These are phyloP conservation scores for Crax fasciolata DNA, from an alignment of 2,797 vertebrate species.

Conservation along the genomic window DNA sequence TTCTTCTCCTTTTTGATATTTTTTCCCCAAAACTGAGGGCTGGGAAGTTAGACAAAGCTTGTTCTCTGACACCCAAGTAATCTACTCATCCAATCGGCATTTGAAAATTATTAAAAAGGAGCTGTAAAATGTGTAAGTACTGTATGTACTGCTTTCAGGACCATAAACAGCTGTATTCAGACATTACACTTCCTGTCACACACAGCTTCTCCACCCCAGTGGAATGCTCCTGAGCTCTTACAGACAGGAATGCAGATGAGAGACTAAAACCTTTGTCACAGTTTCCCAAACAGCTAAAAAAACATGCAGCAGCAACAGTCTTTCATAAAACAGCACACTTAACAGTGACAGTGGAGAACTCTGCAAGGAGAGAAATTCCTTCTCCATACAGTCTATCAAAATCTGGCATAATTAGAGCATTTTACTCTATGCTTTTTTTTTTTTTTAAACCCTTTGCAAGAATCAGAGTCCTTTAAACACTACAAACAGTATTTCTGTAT, in stretches of 20 bases:
- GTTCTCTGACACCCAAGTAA: constrained; percentile 23
- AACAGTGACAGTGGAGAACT: neutral
- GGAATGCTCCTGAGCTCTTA: constrained; percentile 65
- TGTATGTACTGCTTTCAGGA: constrained; percentile 59
- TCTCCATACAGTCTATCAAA: neutral
- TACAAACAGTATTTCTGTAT: neutral
- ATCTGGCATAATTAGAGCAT: neutral
- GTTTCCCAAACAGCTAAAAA: constrained; percentile 62
- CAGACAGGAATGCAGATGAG: constrained; percentile 73
- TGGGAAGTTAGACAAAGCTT: neutral
- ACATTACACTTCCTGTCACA: constrained; percentile 28
- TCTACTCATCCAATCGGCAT: constrained; percentile 29
- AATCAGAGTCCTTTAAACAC: neutral
- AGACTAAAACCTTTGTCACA: constrained; percentile 62
- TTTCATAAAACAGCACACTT: neutral
- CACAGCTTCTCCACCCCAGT: constrained; percentile 27
- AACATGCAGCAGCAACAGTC: neutral
- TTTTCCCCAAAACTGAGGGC: neutral
- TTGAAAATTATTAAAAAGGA: constrained; percentile 61
- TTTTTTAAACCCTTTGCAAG: neutral
- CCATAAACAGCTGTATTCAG: constrained; percentile 58
- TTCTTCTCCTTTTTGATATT: neutral
- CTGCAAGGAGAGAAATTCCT: neutral
- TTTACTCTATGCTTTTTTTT: neutral
- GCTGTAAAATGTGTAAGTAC: constrained; percentile 69